A percentile compares a stretch with the other conserved stretches of the same genome.
Conservation (phyloP, 2,888 invertebrate species). For the Agonopterix arenella region DNA sequence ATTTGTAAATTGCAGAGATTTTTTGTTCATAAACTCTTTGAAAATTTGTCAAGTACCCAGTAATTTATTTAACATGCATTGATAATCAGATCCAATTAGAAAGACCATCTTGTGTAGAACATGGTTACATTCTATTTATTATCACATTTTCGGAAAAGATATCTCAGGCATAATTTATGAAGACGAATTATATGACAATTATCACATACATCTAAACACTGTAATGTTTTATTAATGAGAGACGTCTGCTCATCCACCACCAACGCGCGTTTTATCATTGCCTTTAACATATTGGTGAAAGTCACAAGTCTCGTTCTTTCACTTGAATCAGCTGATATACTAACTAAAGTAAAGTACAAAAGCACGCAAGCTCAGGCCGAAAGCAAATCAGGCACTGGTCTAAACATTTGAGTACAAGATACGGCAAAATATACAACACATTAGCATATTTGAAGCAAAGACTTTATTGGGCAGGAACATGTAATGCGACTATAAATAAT, state of each 20-base stretch:
- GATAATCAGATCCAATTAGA: too few relatives aligned
- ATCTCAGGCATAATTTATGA: too few relatives aligned
- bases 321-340: slow-evolving; percentile 12
- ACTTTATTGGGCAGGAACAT: slow-evolving; percentile 66
- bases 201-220: slow-evolving; percentile 54
- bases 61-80: too few relatives aligned
- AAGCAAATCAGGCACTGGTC: too few relatives aligned
- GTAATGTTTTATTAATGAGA: slow-evolving; percentile 48
- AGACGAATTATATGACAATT: neutral
- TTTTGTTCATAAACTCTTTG: too few relatives aligned
- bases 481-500: slow-evolving; percentile 65
- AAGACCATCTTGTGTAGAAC: too few relatives aligned
- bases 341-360: slow-evolving; percentile 26
- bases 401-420: slow-evolving; percentile 26
- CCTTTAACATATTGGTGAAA: slow-evolving; percentile 51
- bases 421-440: slow-evolving; percentile 55
- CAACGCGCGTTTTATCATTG: slow-evolving; percentile 62
- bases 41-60: too few relatives aligned
- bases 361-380: slow-evolving; percentile 38
- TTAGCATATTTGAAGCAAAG: slow-evolving; percentile 58
- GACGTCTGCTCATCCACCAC: slow-evolving; percentile 45
- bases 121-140: too few relatives aligned
- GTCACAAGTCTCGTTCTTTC: neutral
- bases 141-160: too few relatives aligned
- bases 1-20: too few relatives aligned